Conservation (phyloP, 2,113 vertebrate species). For the Amphiprion percula region DNA sequence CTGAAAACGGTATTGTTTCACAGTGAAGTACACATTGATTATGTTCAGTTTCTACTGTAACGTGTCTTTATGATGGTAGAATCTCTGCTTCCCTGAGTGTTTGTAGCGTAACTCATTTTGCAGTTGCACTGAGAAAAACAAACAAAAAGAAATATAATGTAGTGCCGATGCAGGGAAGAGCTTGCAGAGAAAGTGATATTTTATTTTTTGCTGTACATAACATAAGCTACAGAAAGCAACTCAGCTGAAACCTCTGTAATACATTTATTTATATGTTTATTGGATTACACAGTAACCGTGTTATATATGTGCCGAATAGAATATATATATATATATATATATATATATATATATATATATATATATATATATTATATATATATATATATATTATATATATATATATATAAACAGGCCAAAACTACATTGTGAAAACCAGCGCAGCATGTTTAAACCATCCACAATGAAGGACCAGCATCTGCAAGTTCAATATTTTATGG, state of each 20-base stretch:
- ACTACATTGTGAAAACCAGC: slow-evolving; percentile 9
- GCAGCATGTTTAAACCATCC: slow-evolving; percentile 18
- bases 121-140: slow-evolving; percentile 45
- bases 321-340: not conserved
- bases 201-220: slow-evolving; percentile 80
- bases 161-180: slow-evolving; percentile 57
- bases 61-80: slow-evolving; percentile 75
- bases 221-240: slow-evolving; percentile 82
- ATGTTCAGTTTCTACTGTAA: slow-evolving; percentile 71
- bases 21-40: slow-evolving; percentile 65
- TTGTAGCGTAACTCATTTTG: slow-evolving; percentile 60
- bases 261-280: slow-evolving; percentile 72
- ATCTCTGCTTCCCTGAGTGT: slow-evolving; percentile 63
- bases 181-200: slow-evolving; percentile 66
- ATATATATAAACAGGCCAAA: slow-evolving; percentile 23
- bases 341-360: too few species aligned
- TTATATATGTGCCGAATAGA: slow-evolving; percentile 40
- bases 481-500: slow-evolving; percentile 38
- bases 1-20: slow-evolving; percentile 68
- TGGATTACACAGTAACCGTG: slow-evolving; percentile 47
- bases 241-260: slow-evolving; percentile 75
- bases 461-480: slow-evolving; percentile 53
- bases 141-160: not conserved
- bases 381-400: not conserved
- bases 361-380: too few species aligned